Evolutionary conservation across 2,888 invertebrate genomes (phyloP).

Genomic region (Globia sparganii): DNA sequence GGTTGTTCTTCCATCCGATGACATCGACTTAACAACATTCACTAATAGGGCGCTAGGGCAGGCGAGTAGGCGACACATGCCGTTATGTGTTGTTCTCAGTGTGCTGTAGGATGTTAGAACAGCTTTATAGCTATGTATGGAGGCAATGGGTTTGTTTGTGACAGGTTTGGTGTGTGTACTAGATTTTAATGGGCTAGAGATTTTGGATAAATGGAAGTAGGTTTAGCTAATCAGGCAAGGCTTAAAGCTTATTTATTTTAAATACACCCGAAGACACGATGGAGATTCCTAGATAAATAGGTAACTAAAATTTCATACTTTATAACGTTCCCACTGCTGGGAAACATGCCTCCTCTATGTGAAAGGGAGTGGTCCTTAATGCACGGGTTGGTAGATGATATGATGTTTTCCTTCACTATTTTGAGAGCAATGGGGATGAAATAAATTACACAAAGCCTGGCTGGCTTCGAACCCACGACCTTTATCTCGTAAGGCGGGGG

Average conservation of each 20-base stretch:
- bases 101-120: slow-evolving; percentile 12
- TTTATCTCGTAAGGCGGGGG: no score
- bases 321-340: no score
- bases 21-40: neutral
- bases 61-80: slow-evolving; percentile 35
- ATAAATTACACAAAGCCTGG: no score
- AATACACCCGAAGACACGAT: neutral
- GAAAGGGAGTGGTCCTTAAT: no score
- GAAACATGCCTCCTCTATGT: no score
- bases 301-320: neutral
- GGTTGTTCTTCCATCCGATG: slow-evolving; percentile 24
- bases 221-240: neutral
- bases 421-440: no score
- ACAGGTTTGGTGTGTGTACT: slow-evolving; percentile 4
- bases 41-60: slow-evolving; percentile 48
- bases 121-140: slow-evolving; percentile 20
- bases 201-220: neutral
- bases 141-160: slow-evolving; percentile 17
- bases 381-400: no score
- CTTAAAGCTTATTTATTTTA: neutral
- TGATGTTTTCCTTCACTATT: no score
- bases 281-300: neutral
- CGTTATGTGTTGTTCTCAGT: slow-evolving; percentile 30
- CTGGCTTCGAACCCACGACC: no score
- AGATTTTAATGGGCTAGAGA: neutral